Evolutionary conservation across 2,888 invertebrate species (phyloP).

Genomic region (Drosophila mulleri): DNA sequence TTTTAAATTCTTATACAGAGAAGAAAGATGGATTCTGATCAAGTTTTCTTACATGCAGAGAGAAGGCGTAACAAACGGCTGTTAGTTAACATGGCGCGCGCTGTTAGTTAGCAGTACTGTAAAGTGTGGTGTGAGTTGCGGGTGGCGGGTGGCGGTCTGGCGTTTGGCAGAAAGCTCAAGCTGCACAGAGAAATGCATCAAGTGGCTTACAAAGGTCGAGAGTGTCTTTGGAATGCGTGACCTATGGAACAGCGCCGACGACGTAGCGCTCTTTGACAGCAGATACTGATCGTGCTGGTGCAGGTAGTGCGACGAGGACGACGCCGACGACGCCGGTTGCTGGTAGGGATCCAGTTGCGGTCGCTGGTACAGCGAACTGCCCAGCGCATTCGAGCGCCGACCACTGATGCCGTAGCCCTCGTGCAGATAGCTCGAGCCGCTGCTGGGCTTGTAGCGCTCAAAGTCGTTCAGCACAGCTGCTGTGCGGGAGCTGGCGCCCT

Average conservation of each 20-base stretch:
- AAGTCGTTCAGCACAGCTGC: conserved; percentile 77
- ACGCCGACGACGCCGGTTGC: background rate
- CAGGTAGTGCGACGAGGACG: conserved; percentile 60
- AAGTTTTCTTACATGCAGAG: conserved; percentile 57
- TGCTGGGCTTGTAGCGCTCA: conserved; percentile 68
- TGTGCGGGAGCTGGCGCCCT: conserved; percentile 71
- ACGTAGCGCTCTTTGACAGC: conserved; percentile 84
- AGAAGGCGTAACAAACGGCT: conserved; percentile 28
- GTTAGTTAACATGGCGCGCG: conserved; percentile 63
- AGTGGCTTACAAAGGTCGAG: conserved; percentile 85
- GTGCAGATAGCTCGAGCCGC: conserved; percentile 65
- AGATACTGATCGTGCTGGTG: conserved; percentile 77
- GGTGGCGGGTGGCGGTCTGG: conserved; percentile 9
- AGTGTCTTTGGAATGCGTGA: conserved; percentile 86
- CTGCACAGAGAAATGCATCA: conserved; percentile 39
- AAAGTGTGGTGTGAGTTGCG: conserved; percentile 22
- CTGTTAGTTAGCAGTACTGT: conserved; percentile 61
- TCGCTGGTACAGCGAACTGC: conserved; percentile 73
- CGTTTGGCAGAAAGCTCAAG: conserved; percentile 40
- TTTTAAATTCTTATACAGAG: conserved; percentile 1
- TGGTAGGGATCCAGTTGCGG: conserved; percentile 73
- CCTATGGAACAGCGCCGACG: conserved; percentile 86
- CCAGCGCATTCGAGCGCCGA: conserved; percentile 67
- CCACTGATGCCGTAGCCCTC: conserved; percentile 72
- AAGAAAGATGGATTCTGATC: conserved; percentile 12